These are phyloP conservation scores for Steinernema scapterisci DNA, from an alignment of 2,888 invertebrate genomes.

Conservation along the genomic window DNA sequence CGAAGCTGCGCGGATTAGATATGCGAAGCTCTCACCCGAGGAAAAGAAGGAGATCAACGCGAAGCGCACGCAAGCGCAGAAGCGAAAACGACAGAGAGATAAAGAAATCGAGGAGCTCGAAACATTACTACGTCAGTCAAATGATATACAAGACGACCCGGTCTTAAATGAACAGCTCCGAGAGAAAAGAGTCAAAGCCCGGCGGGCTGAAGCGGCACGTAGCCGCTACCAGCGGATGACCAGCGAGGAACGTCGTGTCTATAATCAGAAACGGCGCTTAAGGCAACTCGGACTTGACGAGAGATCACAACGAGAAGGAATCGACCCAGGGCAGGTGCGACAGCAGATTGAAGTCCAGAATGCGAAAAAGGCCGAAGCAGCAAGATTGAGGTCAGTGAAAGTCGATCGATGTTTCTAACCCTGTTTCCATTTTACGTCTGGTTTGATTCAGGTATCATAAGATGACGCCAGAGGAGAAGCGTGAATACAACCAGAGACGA, in stretches of 20 bases:
- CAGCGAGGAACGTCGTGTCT: conserved; percentile 54
- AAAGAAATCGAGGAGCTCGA: conserved; percentile 38
- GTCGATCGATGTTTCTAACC: too few species aligned
- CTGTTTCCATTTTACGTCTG: too few species aligned
- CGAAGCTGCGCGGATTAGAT: conserved; percentile 10
- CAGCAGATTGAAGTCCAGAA: conserved; percentile 36
- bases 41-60: conserved; percentile 31
- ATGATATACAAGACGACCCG: conserved; percentile 33
- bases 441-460: conserved; percentile 15
- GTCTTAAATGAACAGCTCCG: conserved; percentile 24
- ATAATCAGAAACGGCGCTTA: conserved; percentile 48
- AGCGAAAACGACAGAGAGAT: conserved; percentile 34
- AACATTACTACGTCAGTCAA: conserved; percentile 27
- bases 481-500: background rate
- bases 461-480: conserved; percentile 17
- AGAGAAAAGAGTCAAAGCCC: conserved; percentile 21
- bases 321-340: background rate
- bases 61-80: conserved; percentile 31
- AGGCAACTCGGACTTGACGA: conserved; percentile 47
- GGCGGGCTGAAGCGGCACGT: conserved; percentile 9
- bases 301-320: conserved; percentile 1
- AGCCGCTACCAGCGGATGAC: conserved; percentile 39
- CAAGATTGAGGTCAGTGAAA: conserved; percentile 39
- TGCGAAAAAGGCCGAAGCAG: conserved; percentile 54
- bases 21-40: conserved; percentile 32